Conservation (phyloP, 2,113 vertebrate genomes). For the Galemys pyrenaicus region DNA sequence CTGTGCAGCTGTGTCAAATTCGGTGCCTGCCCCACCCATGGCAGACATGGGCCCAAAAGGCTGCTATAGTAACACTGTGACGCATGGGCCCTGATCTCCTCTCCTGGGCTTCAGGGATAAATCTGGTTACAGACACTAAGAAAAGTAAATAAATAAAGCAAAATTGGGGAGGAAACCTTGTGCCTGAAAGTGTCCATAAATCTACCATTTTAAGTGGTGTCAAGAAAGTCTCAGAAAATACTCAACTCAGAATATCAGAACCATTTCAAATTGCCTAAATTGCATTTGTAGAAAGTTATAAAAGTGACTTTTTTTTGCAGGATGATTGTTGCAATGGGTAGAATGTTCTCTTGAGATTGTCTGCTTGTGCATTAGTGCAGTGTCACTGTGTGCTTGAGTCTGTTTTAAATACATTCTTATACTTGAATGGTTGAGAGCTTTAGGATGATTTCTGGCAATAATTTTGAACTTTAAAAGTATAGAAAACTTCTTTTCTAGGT, state of each 20-base stretch:
- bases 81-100: conserved; percentile 17
- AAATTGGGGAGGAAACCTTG: neutral
- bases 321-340: neutral
- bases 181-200: neutral
- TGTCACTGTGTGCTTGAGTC: neutral
- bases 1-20: conserved; percentile 66
- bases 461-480: conserved; percentile 22
- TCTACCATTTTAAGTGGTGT: neutral
- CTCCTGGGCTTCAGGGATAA: conserved; percentile 37
- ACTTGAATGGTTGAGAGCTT: neutral
- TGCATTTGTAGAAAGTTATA: neutral
- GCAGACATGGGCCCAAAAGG: conserved; percentile 42
- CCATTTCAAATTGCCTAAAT: neutral
- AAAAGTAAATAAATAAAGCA: neutral
- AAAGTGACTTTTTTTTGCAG: neutral
- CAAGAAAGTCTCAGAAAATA: neutral
- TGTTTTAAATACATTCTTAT: neutral
- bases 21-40: neutral
- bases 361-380: neutral
- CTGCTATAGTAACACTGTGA: conserved; percentile 67
- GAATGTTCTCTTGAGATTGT: neutral
- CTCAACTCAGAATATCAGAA: neutral
- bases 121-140: conserved; percentile 58
- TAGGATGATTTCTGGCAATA: neutral
- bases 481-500: conserved; percentile 9